phyloP scores from a whole-genome alignment of 2,797 vertebrate species.

The Sebastes taczanowskii region DNA sequence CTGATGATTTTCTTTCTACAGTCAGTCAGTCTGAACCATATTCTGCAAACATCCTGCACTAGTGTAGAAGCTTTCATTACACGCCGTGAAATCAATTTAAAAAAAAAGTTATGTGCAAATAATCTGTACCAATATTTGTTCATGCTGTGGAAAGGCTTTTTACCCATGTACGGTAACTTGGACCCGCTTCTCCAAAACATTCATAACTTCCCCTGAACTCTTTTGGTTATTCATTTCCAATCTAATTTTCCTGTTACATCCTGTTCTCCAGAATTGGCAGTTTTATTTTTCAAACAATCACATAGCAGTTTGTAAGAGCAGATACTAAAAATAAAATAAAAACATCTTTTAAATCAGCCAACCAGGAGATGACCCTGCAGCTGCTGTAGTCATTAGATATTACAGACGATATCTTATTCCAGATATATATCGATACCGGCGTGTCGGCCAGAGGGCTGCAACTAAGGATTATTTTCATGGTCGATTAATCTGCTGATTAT shows the following conservation, averaged over 20 bases:
- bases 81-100: conserved; percentile 3
- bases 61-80: not conserved
- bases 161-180: not conserved
- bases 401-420: too few species aligned
- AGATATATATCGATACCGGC: too few species aligned
- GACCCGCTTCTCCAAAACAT: not conserved
- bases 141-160: conserved; percentile 1
- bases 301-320: not conserved
- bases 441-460: too few species aligned
- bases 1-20: not conserved
- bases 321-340: not conserved
- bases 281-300: not conserved
- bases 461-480: too few species aligned
- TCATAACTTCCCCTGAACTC: not conserved
- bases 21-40: not conserved
- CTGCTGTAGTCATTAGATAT: not conserved
- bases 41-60: not conserved
- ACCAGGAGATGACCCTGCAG: not conserved
- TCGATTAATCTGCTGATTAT: too few species aligned
- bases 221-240: not conserved
- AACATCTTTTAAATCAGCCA: not conserved
- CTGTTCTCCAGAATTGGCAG: not conserved
- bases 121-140: not conserved
- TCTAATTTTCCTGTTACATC: not conserved
- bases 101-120: not conserved